Evolutionary conservation across 2,113 vertebrate genomes (phyloP).

Genomic region (Cryptoleucopteryx plumbea): DNA sequence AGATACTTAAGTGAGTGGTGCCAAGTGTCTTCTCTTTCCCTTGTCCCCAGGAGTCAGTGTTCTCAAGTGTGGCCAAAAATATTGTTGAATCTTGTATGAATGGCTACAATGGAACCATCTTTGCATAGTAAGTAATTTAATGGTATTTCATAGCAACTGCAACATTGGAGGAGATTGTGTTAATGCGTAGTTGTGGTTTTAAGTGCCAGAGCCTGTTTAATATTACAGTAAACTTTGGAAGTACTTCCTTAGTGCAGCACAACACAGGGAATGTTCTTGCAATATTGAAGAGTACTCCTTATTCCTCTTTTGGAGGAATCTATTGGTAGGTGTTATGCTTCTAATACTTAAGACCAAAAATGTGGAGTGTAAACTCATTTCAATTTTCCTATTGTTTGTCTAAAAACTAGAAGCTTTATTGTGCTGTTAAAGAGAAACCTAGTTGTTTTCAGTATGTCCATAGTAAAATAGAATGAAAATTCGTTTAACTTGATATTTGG

Average conservation of each 20-base stretch:
- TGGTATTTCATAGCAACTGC: not conserved
- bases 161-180: not conserved
- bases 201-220: not conserved
- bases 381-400: not conserved
- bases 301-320: not conserved
- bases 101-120: conserved; percentile 97
- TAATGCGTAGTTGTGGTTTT: not conserved
- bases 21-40: not conserved
- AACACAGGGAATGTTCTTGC: not conserved
- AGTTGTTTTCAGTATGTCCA: not conserved
- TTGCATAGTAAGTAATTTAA: conserved; percentile 90
- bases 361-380: not conserved
- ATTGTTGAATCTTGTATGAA: conserved; percentile 96
- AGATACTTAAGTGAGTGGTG: not conserved
- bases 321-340: not conserved
- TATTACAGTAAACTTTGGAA: not conserved
- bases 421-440: not conserved
- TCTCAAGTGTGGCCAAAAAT: conserved; percentile 88
- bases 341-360: not conserved
- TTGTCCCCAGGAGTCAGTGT: conserved; percentile 85
- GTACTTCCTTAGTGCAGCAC: not conserved
- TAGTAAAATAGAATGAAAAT: not conserved
- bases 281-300: not conserved
- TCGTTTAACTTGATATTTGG: not conserved
- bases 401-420: not conserved